phyloP scores from a whole-genome alignment of 53 echinoderm and acorn worm genomes.

The Glandiceps talaboti region DNA sequence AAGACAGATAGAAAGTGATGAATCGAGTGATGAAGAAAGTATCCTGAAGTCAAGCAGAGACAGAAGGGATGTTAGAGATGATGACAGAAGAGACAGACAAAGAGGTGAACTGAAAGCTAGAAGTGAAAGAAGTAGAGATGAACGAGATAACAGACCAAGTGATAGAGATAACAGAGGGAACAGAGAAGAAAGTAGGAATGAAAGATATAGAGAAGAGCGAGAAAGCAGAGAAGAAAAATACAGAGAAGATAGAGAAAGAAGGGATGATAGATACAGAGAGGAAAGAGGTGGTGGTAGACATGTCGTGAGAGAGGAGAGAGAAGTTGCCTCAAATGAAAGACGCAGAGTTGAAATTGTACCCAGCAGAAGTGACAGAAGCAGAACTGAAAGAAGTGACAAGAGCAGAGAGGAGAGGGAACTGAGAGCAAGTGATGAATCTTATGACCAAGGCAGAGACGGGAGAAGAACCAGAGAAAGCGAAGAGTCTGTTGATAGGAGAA shows the following conservation, averaged over 20 bases:
- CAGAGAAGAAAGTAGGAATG: neutral
- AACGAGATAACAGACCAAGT: neutral
- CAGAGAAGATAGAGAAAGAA: neutral
- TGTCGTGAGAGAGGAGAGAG: too few relatives aligned
- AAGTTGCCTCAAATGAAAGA: neutral
- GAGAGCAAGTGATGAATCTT: neutral
- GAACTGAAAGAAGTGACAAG: neutral
- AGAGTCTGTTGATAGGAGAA: conserved; percentile 5
- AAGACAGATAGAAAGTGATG: neutral
- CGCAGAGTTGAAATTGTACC: neutral
- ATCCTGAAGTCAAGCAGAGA: too few relatives aligned
- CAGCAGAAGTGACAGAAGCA: neutral
- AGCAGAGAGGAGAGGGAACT: neutral
- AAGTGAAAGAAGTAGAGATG: neutral
- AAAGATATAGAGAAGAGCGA: neutral
- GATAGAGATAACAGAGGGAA: neutral
- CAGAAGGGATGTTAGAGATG: neutral
- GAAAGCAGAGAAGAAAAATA: neutral
- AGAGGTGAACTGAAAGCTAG: neutral
- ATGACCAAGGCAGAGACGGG: neutral
- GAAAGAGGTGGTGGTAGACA: neutral
- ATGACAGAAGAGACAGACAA: neutral
- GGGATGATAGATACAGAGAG: neutral
- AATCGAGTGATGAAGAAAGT: neutral
- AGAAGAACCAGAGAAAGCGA: conserved; percentile 1